Percentiles rank a stretch among this genome's conserved stretches.
phyloP scores from a whole-genome alignment of 2,888 invertebrate species.

The Tromatobia lineatoria region DNA sequence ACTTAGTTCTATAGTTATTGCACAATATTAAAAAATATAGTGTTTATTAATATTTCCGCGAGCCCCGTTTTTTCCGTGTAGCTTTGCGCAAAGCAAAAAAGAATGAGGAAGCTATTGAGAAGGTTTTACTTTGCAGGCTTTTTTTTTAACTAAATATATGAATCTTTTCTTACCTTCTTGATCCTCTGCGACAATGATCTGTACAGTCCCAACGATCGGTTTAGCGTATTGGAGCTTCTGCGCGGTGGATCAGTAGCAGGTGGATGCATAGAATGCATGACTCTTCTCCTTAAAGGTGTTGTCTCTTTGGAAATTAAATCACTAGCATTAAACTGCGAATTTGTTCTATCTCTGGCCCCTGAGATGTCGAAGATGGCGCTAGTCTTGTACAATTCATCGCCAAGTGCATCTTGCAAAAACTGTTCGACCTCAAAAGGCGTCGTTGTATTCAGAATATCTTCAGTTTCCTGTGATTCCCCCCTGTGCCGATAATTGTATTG shows the following conservation, averaged over 20 bases:
- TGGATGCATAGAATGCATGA: slow-evolving; percentile 30
- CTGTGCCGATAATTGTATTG: neutral
- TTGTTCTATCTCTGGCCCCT: slow-evolving; percentile 55
- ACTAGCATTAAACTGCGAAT: slow-evolving; percentile 67
- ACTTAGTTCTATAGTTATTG: too few species aligned
- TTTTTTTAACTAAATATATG: neutral
- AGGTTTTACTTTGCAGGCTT: too few species aligned
- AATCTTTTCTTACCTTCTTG: slow-evolving; percentile 65
- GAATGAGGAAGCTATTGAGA: too few species aligned
- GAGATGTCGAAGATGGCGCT: slow-evolving; percentile 64
- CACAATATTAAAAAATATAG: too few species aligned
- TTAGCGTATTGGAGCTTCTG: slow-evolving; percentile 64
- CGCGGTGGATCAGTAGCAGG: slow-evolving; percentile 57
- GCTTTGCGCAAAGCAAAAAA: too few species aligned
- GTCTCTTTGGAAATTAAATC: slow-evolving; percentile 72
- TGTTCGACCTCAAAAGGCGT: slow-evolving; percentile 71
- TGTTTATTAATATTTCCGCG: too few species aligned
- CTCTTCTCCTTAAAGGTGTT: slow-evolving; percentile 59
- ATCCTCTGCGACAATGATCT: slow-evolving; percentile 74
- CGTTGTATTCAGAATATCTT: slow-evolving; percentile 45
- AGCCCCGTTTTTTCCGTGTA: slow-evolving; percentile 3
- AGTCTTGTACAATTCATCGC: slow-evolving; percentile 73
- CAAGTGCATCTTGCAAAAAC: slow-evolving; percentile 75
- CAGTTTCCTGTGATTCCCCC: neutral
- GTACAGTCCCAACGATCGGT: slow-evolving; percentile 71